Percentiles rank a stretch among this genome's conserved stretches.
Evolutionary conservation across 2,113 vertebrate genomes (phyloP).

Genomic region (Catagonus wagneri): DNA sequence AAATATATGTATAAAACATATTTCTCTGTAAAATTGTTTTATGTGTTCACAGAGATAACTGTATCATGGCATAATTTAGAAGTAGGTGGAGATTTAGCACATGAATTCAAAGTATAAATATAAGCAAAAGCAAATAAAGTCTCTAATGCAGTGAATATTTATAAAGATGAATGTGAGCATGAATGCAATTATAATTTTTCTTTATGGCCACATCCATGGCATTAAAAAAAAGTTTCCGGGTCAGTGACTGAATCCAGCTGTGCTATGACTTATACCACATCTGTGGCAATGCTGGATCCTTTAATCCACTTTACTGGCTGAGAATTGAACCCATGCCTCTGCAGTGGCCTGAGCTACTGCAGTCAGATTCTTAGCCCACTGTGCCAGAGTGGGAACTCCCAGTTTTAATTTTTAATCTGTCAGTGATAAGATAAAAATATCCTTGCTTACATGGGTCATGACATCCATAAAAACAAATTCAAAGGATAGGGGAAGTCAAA

Average conservation of each 20-base stretch:
- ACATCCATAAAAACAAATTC: not conserved
- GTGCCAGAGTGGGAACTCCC: no score
- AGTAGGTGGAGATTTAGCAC: not conserved
- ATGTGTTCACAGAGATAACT: not conserved
- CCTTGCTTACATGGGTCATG: not conserved
- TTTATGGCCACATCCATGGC: no score
- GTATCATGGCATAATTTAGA: not conserved
- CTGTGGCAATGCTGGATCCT: no score
- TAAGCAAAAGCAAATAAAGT: not conserved
- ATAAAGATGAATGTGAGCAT: not conserved
- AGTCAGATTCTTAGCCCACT: no score
- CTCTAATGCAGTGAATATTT: not conserved
- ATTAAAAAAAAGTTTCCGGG: no score
- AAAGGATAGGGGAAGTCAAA: not conserved
- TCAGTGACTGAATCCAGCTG: no score
- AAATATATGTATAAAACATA: not conserved
- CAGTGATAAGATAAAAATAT: conserved; percentile 26
- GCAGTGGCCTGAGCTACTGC: no score
- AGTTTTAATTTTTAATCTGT: conserved; percentile 5
- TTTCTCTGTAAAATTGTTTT: not conserved
- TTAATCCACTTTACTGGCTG: no score
- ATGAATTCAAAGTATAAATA: not conserved
- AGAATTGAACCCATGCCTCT: no score
- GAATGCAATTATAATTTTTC: not conserved
- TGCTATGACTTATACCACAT: no score